Base-by-base conservation (phyloP, 2,888 invertebrate species). In the Caenorhabditis afra region DNA sequence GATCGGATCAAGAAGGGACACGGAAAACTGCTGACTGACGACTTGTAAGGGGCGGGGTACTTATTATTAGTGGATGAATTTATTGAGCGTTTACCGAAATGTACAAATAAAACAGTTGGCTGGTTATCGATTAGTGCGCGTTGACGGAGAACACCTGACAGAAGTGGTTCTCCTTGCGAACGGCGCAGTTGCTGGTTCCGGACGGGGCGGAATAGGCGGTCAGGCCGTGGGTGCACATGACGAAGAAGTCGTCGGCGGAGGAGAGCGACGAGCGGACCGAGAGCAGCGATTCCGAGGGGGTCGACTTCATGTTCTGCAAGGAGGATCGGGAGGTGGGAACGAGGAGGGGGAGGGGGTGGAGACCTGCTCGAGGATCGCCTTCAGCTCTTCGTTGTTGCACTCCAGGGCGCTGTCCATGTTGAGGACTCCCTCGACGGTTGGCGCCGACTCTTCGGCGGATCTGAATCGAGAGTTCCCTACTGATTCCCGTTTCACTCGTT, bases 161-260 rank as follows among this genome's bases (percentile, higher is more conserved):
- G 76, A 76, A 76, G 53, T 76, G 76, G 50, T 41, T 62, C 20
- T 67, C 68, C 7, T 67, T 76, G 41, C 62, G 61, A 20, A 67
- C 57, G 4, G 76, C 67, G 55, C 76, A 76, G 23, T 64, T 57
- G 22, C 50, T 64, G 37, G 76, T 68, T 41, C 62, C 62, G 39
- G 67, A 8, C 29, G 76, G 76, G 20, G 68, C 76, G 10, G 62
- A 61, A 47, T 68, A 76, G n/a, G 61, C 57, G 14, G 67, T 76
- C 18, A 64, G 41, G 55, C 76, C 76, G 20, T 67, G 57, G 11
- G 67, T 67, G 57, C 76, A 76, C 57, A 58, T 52, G 2, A 76
- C 76, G 16, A 76, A 64, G 52, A n/a, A 68, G 1, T 76, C 57
- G 29, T 68, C 68, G 22, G 62, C 68, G 22, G 62, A 55, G 8